Evolutionary conservation across 2,797 vertebrate genomes (phyloP), one percentile per base, ranked within the genome.

Genomic region (Phoeniculus purpureus): DNA sequence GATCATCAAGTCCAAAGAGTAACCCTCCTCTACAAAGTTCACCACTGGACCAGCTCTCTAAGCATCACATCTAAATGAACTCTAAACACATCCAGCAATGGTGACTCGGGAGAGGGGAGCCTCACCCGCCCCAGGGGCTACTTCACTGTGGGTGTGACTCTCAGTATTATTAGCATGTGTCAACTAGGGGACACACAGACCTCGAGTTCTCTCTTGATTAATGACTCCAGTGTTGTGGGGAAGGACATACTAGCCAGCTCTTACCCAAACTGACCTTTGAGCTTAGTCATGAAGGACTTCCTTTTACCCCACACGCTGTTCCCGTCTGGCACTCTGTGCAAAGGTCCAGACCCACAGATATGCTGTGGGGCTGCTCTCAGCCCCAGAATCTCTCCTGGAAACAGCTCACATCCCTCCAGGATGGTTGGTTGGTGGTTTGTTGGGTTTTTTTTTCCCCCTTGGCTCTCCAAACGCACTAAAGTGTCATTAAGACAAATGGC

Each of bases 401-500:
- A 77, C 4, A 45, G 29, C 90, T 86, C 52, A 59, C 26, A 56
- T 76, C 45, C 45, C 37, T 90, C 65, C 45, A 71, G 51, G 60
- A 50, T 10, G 81, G 27, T 73, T 23, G 17, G 62, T 85, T 11
- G 3, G 26, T 55, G 27, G 61, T 21, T 43, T 62, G 10, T 10
- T 48, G 50, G 29, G 7, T 2, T 20, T 14, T 5, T 32, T 29
- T 65, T 79, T 74, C 40, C 22, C 3, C 25, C 52, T 76, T 88
- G 89, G 56, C 50, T 52, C 51, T 94, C 59, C 68, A 92, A 92
- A 96, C 0, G 3, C 45, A 88, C 58, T 90, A 20, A 89, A 92
- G 52, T 90, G 47, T 94, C 94, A 93, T 97, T 95, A 96, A 96
- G 79, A 93, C 37, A 96, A 96, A 95, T 85, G 75, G 50, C 85